A percentile compares a stretch with the other conserved stretches of the same genome.
Conservation (phyloP, 2,797 vertebrate genomes). For the Dryobates pubescens region DNA sequence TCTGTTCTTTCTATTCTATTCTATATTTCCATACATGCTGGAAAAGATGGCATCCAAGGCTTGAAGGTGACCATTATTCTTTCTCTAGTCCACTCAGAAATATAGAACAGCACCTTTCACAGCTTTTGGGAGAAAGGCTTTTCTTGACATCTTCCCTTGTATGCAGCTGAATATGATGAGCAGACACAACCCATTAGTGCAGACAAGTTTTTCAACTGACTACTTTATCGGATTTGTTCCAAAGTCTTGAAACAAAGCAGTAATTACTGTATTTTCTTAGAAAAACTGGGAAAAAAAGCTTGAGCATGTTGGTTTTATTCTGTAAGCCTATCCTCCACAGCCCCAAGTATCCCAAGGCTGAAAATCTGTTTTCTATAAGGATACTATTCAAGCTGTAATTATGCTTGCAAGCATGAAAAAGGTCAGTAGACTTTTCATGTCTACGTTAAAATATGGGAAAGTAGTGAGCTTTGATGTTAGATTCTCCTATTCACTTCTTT, state of each 20-base stretch:
- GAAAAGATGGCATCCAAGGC: background rate
- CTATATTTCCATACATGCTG: background rate
- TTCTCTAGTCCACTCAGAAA: background rate
- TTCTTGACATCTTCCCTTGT: background rate
- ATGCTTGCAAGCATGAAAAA: background rate
- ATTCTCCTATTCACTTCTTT: background rate
- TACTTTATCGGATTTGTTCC: background rate
- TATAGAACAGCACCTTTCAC: background rate
- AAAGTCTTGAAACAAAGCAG: background rate
- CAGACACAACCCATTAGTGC: background rate
- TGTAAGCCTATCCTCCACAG: background rate
- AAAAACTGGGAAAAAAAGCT: background rate
- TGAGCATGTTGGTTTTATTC: background rate
- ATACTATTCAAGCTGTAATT: background rate
- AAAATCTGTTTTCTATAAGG: conserved; percentile 28
- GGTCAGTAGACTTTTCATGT: background rate
- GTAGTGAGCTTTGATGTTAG: conserved; percentile 1
- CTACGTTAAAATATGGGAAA: background rate
- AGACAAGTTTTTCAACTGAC: background rate
- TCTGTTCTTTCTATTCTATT: no score
- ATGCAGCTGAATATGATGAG: background rate
- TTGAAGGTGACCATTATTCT: background rate
- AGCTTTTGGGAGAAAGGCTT: background rate
- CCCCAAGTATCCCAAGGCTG: background rate
- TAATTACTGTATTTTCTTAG: background rate